Conservation (phyloP, 2,797 vertebrate genomes). For the Platyrinchus mystaceus region DNA sequence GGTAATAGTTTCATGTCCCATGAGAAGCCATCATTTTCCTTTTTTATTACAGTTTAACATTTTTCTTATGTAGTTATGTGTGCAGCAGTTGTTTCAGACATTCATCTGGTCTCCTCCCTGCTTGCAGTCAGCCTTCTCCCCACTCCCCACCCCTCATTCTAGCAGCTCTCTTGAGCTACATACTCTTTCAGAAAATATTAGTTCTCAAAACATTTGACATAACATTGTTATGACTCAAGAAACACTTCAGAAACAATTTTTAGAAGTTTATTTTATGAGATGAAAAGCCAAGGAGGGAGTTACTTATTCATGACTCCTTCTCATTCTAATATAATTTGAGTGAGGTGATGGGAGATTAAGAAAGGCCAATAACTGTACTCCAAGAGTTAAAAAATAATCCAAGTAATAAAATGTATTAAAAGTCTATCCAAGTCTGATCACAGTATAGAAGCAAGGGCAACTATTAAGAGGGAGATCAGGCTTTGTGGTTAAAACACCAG, state of each 20-base stretch:
- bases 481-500: background rate
- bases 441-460: background rate
- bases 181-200: background rate
- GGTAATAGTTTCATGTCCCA: background rate
- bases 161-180: background rate
- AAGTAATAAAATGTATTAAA: background rate
- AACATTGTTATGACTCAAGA: background rate
- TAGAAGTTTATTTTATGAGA: background rate
- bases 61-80: background rate
- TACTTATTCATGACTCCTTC: background rate
- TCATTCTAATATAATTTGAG: background rate
- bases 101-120: background rate
- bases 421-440: background rate
- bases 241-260: background rate
- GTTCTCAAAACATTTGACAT: background rate
- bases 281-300: background rate
- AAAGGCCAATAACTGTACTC: background rate
- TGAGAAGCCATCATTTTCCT: background rate
- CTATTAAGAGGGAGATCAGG: background rate
- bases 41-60: background rate
- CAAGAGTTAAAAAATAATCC: conserved; percentile 1
- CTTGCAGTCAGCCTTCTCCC: background rate
- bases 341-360: background rate
- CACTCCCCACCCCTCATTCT: background rate
- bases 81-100: background rate